A percentile compares a stretch with the other conserved stretches of the same genome.
Evolutionary conservation across 2,113 vertebrate genomes (phyloP).

Genomic region (Megaceryle maxima): DNA sequence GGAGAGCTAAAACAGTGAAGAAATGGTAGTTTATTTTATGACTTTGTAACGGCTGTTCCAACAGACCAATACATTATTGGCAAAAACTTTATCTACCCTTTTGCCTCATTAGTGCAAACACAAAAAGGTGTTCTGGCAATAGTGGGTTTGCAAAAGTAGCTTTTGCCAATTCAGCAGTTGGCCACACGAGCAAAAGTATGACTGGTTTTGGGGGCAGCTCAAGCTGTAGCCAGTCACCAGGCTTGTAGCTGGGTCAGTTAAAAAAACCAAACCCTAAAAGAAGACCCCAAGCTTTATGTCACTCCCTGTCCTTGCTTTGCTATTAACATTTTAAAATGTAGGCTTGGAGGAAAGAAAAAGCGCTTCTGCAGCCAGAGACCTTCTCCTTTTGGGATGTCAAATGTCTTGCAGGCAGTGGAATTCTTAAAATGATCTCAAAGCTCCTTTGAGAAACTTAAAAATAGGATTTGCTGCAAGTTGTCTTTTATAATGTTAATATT

Average conservation of each 20-base stretch:
- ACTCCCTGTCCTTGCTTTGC: not conserved
- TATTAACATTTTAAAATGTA: not conserved
- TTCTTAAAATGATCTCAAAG: not conserved
- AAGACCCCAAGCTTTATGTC: not conserved
- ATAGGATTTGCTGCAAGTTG: not conserved
- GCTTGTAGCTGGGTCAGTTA: not conserved
- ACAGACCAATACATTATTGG: not conserved
- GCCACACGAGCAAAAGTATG: not conserved
- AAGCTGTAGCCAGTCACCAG: not conserved
- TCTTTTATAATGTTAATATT: not conserved
- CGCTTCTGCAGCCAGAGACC: not conserved
- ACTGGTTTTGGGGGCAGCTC: not conserved
- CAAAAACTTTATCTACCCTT: not conserved
- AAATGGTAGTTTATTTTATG: slow-evolving; percentile 15
- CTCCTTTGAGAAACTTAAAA: slow-evolving; percentile 34
- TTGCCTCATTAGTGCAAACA: not conserved
- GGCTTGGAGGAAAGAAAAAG: not conserved
- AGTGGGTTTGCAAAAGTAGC: not conserved
- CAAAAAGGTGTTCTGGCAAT: not conserved
- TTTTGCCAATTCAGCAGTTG: not conserved
- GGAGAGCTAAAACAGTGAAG: not conserved
- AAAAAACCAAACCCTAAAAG: not conserved
- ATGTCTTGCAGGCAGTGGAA: not conserved
- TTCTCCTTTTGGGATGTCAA: not conserved
- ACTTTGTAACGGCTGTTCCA: not conserved